Percentiles rank a stretch among this genome's conserved stretches.
phyloP scores from a whole-genome alignment of 2,113 vertebrate species.

The Esox niger region DNA sequence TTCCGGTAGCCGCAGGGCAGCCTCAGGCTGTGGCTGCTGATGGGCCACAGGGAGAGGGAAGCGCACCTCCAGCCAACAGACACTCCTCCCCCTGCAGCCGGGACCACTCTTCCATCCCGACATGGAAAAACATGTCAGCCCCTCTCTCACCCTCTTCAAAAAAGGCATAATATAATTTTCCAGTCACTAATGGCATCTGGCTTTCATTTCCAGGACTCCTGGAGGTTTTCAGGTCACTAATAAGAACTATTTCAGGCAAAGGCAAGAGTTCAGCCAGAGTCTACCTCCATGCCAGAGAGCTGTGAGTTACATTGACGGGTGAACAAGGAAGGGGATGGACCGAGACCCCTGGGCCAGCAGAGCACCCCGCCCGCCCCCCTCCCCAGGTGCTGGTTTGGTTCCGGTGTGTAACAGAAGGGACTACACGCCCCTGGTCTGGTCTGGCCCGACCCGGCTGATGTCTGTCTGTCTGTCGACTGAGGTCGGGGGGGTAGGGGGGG shows the following conservation, averaged over 20 bases:
- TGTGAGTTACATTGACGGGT: conserved; percentile 19
- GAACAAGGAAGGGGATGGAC: neutral
- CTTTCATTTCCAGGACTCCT: conserved; percentile 51
- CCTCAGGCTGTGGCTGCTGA: conserved; percentile 21
- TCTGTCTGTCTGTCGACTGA: conserved; percentile 28
- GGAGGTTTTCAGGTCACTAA: conserved; percentile 55
- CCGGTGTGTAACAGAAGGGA: conserved; percentile 6
- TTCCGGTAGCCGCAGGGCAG: conserved; percentile 25
- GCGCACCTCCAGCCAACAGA: conserved; percentile 1
- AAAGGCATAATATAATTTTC: conserved; percentile 45
- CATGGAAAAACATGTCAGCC: conserved; percentile 38
- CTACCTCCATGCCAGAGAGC: conserved; percentile 34
- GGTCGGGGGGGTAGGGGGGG: neutral
- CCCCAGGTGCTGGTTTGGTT: conserved; percentile 22
- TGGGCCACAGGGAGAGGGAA: conserved; percentile 19
- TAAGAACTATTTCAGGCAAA: conserved; percentile 57
- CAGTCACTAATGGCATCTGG: conserved; percentile 53
- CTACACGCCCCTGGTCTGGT: no score
- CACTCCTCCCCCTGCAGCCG: neutral
- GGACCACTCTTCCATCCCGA: conserved; percentile 11
- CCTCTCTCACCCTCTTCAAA: conserved; percentile 14
- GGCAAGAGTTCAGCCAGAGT: conserved; percentile 57
- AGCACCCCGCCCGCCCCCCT: neutral
- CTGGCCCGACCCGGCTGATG: conserved; percentile 28
- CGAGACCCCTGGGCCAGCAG: neutral